Conservation (phyloP, 2,888 invertebrate genomes). For the Corbicula japonica region DNA sequence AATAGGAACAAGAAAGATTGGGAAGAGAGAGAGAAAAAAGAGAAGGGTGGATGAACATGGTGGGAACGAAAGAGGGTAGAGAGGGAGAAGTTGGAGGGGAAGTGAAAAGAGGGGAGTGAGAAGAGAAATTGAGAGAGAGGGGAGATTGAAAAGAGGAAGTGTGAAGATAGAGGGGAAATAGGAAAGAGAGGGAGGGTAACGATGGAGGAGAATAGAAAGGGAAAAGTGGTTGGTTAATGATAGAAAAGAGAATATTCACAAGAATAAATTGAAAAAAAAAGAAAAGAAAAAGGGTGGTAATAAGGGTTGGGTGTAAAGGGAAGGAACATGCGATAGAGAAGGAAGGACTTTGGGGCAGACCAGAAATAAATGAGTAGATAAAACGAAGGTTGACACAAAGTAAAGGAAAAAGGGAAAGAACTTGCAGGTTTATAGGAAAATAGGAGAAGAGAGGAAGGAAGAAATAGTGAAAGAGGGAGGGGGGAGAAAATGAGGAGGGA, state of each 20-base stretch:
- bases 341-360: no score
- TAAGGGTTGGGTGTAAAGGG: no score
- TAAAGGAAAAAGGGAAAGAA: neutral
- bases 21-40: neutral
- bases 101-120: neutral
- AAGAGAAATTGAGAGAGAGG: neutral
- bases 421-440: neutral
- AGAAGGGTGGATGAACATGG: neutral
- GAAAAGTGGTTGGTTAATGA: neutral
- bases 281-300: no score
- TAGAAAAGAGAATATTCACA: neutral
- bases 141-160: neutral
- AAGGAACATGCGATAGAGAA: no score
- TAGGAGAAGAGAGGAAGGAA: neutral
- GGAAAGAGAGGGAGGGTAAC: neutral
- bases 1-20: neutral
- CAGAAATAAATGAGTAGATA: no score
- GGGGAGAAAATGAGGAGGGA: neutral
- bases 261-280: neutral
- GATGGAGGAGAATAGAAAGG: neutral
- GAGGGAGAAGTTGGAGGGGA: neutral
- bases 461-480: neutral
- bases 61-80: neutral
- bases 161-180: neutral
- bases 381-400: neutral